These are phyloP conservation scores for Apis laboriosa DNA, from an alignment of 1,140 invertebrate genomes.

Conservation along the genomic window DNA sequence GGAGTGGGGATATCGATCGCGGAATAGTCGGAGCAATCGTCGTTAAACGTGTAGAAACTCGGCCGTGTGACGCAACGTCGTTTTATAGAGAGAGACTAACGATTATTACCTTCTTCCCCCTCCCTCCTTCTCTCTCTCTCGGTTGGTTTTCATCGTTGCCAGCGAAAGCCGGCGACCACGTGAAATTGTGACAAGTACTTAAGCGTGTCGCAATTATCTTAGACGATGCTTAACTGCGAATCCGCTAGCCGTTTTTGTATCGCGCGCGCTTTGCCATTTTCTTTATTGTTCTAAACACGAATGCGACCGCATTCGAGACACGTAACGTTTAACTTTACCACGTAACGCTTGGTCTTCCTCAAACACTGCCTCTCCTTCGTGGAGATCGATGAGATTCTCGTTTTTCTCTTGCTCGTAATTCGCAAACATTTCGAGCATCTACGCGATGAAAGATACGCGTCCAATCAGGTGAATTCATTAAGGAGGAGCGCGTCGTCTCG, in stretches of 20 bases:
- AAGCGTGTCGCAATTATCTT: conserved; percentile 62
- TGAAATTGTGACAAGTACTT: conserved; percentile 53
- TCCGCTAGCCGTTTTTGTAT: conserved; percentile 38
- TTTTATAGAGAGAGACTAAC: conserved; percentile 48
- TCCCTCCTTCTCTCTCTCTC: too few relatives aligned
- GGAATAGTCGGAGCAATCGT: not conserved
- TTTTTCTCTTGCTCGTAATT: not conserved
- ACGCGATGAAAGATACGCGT: not conserved
- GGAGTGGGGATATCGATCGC: conserved; percentile 22
- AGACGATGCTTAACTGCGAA: conserved; percentile 19
- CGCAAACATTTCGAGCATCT: not conserved
- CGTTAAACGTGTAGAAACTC: conserved; percentile 34
- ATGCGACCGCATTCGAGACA: conserved; percentile 41
- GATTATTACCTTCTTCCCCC: conserved; percentile 52
- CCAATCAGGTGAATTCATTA: conserved; percentile 27
- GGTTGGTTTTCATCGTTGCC: conserved; percentile 5
- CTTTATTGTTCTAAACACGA: conserved; percentile 53
- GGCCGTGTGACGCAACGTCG: conserved; percentile 54
- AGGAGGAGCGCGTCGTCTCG: not conserved
- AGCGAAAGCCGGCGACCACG: conserved; percentile 52
- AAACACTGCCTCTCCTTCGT: not conserved
- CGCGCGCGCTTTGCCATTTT: conserved; percentile 41
- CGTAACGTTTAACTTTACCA: not conserved
- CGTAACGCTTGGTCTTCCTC: not conserved
- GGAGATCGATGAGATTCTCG: too few relatives aligned